Evolutionary conservation across 2,113 vertebrate species (phyloP).

Genomic region (Plecotus auritus): DNA sequence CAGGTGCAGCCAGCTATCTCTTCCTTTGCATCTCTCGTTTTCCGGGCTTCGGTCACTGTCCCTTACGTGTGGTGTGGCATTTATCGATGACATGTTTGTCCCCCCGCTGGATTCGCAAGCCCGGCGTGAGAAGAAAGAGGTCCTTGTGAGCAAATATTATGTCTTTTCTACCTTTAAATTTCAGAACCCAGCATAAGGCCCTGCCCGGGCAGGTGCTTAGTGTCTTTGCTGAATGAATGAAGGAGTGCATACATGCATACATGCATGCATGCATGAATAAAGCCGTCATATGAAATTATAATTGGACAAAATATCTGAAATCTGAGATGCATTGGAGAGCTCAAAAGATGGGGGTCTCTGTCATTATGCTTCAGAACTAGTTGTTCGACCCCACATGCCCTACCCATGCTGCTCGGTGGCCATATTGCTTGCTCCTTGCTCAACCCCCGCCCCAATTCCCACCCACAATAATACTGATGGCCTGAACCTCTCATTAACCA

Average conservation of each 20-base stretch:
- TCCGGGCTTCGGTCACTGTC: not conserved
- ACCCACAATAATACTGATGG: not conserved
- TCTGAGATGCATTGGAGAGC: not conserved
- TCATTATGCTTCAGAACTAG: fast-evolving
- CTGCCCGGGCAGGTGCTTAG: fast-evolving
- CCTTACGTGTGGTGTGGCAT: fast-evolving
- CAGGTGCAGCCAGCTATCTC: not conserved
- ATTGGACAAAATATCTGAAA: not conserved
- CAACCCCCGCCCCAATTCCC: no score
- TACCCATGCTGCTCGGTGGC: fast-evolving
- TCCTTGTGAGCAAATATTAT: not conserved
- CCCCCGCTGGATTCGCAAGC: not conserved
- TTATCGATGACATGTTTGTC: not conserved
- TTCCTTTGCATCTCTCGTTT: not conserved
- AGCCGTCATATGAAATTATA: not conserved
- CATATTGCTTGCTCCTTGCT: not conserved
- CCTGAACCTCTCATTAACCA: fast-evolving
- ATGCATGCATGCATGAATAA: not conserved
- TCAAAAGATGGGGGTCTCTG: not conserved
- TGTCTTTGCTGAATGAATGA: not conserved
- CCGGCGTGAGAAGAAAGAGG: not conserved
- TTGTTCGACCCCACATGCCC: not conserved
- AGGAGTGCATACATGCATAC: fast-evolving
- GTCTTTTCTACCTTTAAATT: not conserved
- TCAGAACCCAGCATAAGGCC: not conserved